Conservation (phyloP, 2,888 invertebrate species). For the Drosophila tripunctata region DNA sequence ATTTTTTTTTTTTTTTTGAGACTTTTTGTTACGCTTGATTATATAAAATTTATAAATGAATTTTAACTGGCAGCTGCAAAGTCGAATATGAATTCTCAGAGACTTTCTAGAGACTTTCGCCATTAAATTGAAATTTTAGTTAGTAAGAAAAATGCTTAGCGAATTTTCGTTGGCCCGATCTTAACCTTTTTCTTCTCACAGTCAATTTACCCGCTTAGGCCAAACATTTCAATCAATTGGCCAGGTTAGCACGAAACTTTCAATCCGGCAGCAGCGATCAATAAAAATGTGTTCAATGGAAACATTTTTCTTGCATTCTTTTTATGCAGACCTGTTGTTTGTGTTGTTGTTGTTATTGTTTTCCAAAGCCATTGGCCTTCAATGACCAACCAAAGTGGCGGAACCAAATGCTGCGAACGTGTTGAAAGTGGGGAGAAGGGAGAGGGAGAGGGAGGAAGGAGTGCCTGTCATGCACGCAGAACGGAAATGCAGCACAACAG, state of each 20-base stretch:
- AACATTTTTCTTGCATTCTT: conserved; percentile 25
- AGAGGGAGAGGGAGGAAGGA: conserved; percentile 1
- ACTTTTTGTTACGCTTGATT: conserved; percentile 46
- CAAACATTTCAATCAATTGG: conserved; percentile 37
- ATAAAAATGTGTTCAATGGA: conserved; percentile 14
- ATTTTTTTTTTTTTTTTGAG: neutral
- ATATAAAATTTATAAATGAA: conserved; percentile 42
- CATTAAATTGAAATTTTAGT: conserved; percentile 34
- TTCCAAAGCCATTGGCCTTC: conserved; percentile 74
- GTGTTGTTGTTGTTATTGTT: conserved; percentile 11
- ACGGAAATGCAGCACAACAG: conserved; percentile 75
- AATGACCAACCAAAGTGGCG: conserved; percentile 55
- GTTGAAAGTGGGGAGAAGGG: conserved; percentile 22
- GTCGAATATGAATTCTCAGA: conserved; percentile 12
- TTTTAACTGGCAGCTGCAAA: conserved; percentile 18
- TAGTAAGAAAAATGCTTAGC: conserved; percentile 20
- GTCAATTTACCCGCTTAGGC: no score
- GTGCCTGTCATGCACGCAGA: conserved; percentile 66
- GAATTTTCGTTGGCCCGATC: conserved; percentile 28
- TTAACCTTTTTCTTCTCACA: conserved; percentile 33
- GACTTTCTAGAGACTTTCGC: conserved; percentile 43
- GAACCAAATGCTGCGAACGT: conserved; percentile 34
- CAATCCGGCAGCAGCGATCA: conserved; percentile 6
- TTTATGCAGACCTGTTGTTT: conserved; percentile 43
- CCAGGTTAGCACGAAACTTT: conserved; percentile 10